Percentiles rank a stretch among this genome's conserved stretches.
Conservation (phyloP, 2,797 vertebrate species). For the Rallus crepitans region DNA sequence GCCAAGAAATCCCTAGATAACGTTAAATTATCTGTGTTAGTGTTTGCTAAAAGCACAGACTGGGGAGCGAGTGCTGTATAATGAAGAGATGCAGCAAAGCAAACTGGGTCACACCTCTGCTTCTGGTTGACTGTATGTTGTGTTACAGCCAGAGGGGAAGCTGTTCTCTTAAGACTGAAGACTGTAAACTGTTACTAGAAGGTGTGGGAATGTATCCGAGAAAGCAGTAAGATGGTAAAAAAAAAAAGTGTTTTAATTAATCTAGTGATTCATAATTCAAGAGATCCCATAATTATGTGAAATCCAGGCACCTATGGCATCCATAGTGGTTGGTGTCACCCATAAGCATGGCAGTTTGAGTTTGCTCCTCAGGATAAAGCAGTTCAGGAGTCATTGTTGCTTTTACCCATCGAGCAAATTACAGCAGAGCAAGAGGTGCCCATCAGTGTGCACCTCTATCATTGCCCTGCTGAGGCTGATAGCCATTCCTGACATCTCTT, state of each 20-base stretch:
- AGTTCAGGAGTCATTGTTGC: not conserved
- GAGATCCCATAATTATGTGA: not conserved
- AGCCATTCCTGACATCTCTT: not conserved
- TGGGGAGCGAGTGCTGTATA: not conserved
- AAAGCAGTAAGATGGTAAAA: not conserved
- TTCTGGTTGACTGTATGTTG: not conserved
- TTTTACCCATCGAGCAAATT: not conserved
- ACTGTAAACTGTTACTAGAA: not conserved
- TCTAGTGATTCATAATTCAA: not conserved
- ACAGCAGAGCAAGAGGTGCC: not conserved
- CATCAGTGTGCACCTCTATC: not conserved
- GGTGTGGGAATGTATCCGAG: not conserved
- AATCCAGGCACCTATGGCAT: not conserved
- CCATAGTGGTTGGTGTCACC: not conserved
- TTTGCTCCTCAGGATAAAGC: not conserved
- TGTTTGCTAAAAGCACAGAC: not conserved
- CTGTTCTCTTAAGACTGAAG: not conserved
- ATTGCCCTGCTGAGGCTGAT: not conserved
- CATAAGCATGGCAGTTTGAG: not conserved
- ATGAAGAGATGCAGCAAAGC: not conserved
- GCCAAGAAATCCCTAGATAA: not conserved
- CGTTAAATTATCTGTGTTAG: not conserved
- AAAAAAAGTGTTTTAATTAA: rapidly evolving
- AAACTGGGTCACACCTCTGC: not conserved
- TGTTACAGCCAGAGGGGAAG: not conserved